Percentiles rank a stretch among this genome's conserved stretches.
Evolutionary conservation across 2,888 invertebrate species (phyloP).

Genomic region (Tubiluchus corallicola): DNA sequence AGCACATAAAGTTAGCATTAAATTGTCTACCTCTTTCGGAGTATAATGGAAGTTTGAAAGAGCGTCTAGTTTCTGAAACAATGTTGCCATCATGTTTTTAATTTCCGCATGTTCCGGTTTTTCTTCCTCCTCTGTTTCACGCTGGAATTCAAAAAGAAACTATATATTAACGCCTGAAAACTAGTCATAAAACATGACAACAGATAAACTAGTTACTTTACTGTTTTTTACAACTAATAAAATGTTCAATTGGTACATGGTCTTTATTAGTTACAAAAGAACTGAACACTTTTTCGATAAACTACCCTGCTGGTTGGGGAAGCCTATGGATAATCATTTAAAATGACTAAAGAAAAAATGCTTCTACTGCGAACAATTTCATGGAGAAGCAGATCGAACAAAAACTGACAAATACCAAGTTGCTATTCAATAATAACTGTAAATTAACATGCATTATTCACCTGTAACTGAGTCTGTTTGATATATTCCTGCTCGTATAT

Average conservation of each 20-base stretch:
- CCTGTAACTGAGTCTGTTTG: constrained; percentile 29
- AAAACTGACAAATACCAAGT: too few relatives aligned
- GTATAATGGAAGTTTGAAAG: constrained; percentile 85
- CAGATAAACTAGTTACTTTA: too few relatives aligned
- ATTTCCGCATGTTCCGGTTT: constrained; percentile 61
- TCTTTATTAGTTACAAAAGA: not conserved
- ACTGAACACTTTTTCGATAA: not conserved
- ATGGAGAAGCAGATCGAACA: too few relatives aligned
- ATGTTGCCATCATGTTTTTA: constrained; percentile 44
- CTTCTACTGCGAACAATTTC: too few relatives aligned
- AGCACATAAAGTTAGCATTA: too few relatives aligned
- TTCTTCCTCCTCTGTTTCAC: constrained; percentile 32
- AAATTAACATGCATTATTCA: too few relatives aligned
- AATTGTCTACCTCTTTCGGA: constrained; percentile 54
- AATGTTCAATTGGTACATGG: not conserved
- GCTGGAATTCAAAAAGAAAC: constrained; percentile 25
- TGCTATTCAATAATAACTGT: too few relatives aligned
- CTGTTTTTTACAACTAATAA: too few relatives aligned
- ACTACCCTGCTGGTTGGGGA: too few relatives aligned
- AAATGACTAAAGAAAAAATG: too few relatives aligned
- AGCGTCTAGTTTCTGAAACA: constrained; percentile 75
- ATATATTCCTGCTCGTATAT: constrained; percentile 54
- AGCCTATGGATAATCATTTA: too few relatives aligned
- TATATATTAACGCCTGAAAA: not conserved
- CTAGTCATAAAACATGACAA: too few relatives aligned